A percentile compares a stretch with the other conserved stretches of the same genome.
These are phyloP conservation scores for Promerops cafer DNA, from an alignment of 2,113 vertebrate species.

Conservation along the genomic window DNA sequence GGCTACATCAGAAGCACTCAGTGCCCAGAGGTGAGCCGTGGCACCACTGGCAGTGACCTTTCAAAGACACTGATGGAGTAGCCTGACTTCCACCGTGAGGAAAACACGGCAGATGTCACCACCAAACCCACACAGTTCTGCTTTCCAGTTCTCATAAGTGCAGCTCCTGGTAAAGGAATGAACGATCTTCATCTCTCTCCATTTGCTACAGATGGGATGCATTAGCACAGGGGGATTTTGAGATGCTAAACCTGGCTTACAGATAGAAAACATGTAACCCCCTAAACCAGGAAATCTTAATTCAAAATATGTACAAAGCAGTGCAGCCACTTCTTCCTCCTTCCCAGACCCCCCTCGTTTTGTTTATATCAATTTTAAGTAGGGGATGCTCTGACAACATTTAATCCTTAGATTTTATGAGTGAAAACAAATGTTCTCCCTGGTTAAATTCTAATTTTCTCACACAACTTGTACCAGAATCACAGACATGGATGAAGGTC, in stretches of 20 bases:
- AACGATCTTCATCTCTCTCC: background rate
- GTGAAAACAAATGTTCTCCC: background rate
- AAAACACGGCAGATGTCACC: background rate
- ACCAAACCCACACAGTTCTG: fast-evolving
- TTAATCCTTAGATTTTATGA: background rate
- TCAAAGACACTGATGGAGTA: background rate
- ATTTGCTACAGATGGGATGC: background rate
- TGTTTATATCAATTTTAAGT: background rate
- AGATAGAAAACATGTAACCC: background rate
- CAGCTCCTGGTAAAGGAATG: background rate
- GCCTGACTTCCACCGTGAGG: background rate
- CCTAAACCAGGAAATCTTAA: background rate
- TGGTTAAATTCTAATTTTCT: background rate
- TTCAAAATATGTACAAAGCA: background rate
- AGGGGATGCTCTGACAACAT: background rate
- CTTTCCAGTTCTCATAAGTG: background rate
- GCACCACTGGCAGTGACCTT: background rate
- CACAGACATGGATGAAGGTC: background rate
- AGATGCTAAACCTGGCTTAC: background rate
- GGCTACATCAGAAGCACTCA: background rate
- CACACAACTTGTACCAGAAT: background rate
- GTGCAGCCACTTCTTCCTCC: background rate
- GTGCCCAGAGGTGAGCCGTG: background rate
- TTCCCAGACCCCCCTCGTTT: fast-evolving
- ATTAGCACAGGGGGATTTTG: background rate